A percentile compares a stretch with the other conserved stretches of the same genome.
phyloP scores from a whole-genome alignment of 2,797 vertebrate species.

The Sternarchorhynchus goeldii region DNA sequence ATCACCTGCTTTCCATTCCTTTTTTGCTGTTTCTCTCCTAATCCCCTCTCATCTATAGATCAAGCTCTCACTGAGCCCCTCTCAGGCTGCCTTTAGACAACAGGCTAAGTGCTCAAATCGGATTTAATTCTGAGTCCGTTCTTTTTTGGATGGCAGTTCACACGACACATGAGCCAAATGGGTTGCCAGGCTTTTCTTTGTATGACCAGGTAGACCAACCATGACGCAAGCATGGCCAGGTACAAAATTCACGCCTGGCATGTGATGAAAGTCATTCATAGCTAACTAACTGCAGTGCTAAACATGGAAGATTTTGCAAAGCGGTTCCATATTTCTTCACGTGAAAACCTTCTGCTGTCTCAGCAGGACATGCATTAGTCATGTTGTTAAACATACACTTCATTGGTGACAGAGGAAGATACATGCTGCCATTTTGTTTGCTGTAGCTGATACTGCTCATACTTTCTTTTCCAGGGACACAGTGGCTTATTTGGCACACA shows the following conservation, averaged over 20 bases:
- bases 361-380: not conserved
- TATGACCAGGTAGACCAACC: not conserved
- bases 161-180: not conserved
- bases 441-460: not conserved
- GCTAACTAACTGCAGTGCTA: not conserved
- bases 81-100: constrained; percentile 14
- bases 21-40: constrained; percentile 63
- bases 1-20: constrained; percentile 65
- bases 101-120: constrained; percentile 14
- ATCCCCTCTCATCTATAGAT: constrained; percentile 54
- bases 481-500: not conserved
- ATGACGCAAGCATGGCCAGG: not conserved
- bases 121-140: constrained; percentile 5
- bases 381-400: not conserved
- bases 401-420: not conserved
- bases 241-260: not conserved
- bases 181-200: not conserved
- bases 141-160: not conserved
- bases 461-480: not conserved
- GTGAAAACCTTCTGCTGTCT: not conserved
- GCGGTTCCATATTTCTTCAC: not conserved
- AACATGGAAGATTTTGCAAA: not conserved
- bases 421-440: not conserved
- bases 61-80: not conserved
- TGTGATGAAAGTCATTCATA: not conserved